Base-by-base conservation (phyloP, 1,140 invertebrate genomes). In the Orussus abietinus region DNA sequence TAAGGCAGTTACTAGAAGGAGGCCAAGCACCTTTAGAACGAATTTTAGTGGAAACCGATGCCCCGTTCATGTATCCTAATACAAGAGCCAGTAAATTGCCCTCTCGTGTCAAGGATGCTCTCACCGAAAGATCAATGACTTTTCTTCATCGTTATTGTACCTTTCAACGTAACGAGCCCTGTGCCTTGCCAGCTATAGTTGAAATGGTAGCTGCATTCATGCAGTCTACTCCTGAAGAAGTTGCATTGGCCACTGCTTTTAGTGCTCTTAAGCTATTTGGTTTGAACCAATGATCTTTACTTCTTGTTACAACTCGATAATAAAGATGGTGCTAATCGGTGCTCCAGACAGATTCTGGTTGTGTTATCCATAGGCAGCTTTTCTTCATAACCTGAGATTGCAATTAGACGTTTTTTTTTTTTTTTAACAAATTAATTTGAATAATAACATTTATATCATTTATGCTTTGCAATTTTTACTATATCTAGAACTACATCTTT, bases 31-130 rank as follows among this genome's bases (percentile, higher is more conserved):
- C 92, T 2, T 60, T 96, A 47, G 90, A 96, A 53, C 80, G 81
- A 64, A 72, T 96, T 34, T 62, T 96, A 19, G 82, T 96, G 1
- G 92, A 96, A 74, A 94, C 90, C 2, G 93, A 96, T 75, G 85
- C 92, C 6, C 93, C 93, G 1, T 97, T 92, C 59, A 93, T 96
- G 90, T 96, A 92, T 69, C 92, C 92, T 1, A 97, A 96, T 64
- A 91, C 90, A 30, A 77, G 92, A 64, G 92, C 92, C 36, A 92
- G 90, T 12, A 96, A 96, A 69, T 68, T 97, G 53, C 88, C 91
- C 18, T 64, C 80, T 39, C 82, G 88, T 62, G 84, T 96, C 4
- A 95, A 93, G 74, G 84, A 89, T 54, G 81, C 82, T 28, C 74
- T 96, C 31, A 92, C 91, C 5, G 87, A 92, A 74, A 82, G 89